These are phyloP conservation scores for Ispidina picta DNA, from an alignment of 2,797 vertebrate species.

Conservation along the genomic window DNA sequence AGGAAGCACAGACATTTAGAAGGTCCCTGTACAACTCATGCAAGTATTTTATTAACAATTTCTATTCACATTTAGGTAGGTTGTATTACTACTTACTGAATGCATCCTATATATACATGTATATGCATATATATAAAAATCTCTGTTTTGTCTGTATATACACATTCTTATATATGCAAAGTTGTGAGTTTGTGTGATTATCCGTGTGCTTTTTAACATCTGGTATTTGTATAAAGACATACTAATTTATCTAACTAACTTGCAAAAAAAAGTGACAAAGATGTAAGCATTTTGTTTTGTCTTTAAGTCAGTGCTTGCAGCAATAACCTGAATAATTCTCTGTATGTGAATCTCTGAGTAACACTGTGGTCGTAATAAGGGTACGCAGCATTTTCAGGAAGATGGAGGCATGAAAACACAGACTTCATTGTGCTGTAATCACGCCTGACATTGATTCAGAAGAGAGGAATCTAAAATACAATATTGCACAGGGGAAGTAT, in stretches of 20 bases:
- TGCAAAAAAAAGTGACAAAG: not conserved
- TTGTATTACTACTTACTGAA: conserved; percentile 42
- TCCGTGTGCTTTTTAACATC: not conserved
- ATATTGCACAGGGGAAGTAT: conserved; percentile 54
- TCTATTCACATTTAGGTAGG: conserved; percentile 59
- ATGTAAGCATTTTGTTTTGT: not conserved
- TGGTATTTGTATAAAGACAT: not conserved
- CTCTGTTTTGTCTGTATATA: not conserved
- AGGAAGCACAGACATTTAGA: conserved; percentile 76
- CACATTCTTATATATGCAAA: not conserved
- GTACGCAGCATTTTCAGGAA: not conserved
- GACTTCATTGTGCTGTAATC: conserved; percentile 31
- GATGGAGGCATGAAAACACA: conserved; percentile 10
- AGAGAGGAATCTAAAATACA: conserved; percentile 57
- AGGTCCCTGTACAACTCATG: conserved; percentile 67
- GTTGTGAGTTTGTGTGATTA: not conserved
- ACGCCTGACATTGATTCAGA: conserved; percentile 46
- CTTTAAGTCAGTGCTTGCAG: not conserved
- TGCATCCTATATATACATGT: not conserved
- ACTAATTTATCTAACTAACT: not conserved
- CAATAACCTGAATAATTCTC: not conserved
- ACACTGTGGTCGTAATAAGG: not conserved
- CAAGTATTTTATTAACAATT: conserved; percentile 69
- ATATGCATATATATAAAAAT: not conserved
- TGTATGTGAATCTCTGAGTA: not conserved